These are phyloP conservation scores for Fundulus diaphanus DNA, from an alignment of 2,797 vertebrate species.

Conservation along the genomic window DNA sequence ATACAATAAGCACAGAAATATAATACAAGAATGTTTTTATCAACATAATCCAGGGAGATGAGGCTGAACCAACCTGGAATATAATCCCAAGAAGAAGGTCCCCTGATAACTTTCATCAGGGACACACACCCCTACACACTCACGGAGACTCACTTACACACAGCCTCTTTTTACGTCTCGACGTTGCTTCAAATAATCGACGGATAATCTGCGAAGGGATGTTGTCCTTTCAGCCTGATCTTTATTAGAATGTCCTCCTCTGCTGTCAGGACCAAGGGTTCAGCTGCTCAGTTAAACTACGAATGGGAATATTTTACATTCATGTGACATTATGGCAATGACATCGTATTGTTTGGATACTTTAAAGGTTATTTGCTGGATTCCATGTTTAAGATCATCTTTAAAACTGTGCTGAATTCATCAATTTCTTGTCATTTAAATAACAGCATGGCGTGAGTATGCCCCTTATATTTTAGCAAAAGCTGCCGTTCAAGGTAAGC, in stretches of 20 bases:
- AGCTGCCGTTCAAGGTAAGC: neutral
- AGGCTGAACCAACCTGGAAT: conserved; percentile 76
- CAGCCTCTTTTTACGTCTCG: conserved; percentile 41
- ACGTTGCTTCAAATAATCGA: conserved; percentile 60
- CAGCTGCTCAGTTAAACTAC: conserved; percentile 38
- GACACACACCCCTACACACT: conserved; percentile 40
- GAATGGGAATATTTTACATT: conserved; percentile 30
- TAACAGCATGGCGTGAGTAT: no score
- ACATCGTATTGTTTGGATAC: conserved; percentile 19
- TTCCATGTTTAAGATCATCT: neutral
- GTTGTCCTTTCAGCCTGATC: conserved; percentile 56
- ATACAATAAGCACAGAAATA: conserved; percentile 83
- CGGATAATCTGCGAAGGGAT: conserved; percentile 72
- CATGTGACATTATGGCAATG: conserved; percentile 13
- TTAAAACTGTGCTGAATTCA: conserved; percentile 11
- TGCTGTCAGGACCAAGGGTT: conserved; percentile 19
- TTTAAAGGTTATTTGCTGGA: conserved; percentile 10
- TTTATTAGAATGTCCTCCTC: conserved; percentile 31
- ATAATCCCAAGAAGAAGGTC: conserved; percentile 84
- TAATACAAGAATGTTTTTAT: conserved; percentile 86
- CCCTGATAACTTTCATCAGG: conserved; percentile 70
- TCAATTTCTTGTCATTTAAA: neutral
- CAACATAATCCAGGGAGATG: conserved; percentile 82
- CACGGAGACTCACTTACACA: conserved; percentile 27
- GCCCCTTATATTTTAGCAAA: neutral